Base-by-base conservation (phyloP, 2,888 invertebrate genomes). In the Argyresthia goedartella region DNA sequence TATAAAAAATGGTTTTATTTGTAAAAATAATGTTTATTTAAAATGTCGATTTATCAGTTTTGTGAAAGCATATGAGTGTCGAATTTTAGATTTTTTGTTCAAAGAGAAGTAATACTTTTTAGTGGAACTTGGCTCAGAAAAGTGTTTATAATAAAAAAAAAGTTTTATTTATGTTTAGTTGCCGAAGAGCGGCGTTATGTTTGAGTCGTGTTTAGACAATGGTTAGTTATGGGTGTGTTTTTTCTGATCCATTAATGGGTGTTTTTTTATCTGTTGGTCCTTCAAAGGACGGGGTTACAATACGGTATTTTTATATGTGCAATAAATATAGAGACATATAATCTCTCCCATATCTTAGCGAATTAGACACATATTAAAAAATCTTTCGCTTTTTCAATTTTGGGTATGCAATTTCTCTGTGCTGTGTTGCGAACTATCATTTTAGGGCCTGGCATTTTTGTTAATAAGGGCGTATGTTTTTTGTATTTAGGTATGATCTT, bases 271-370 rank as follows among this genome's bases (percentile, higher is more conserved):
- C 25, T 25, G 25, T 25, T 25, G 25, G 25, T 25, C 25, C 25
- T 25, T 25, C 25, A 25, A 25, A 25, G 25, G 25, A 25, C 25
- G 25, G 2, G 25, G 25, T 25, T 25, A 25, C 25, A 62, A 64
- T 76, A 76, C 68, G 72, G 72, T 79, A 78, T 80, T 82, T 82
- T 81, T 78, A 64, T 82, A 82, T 78, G 81, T 82, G 84, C 84
- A 84, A 82, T 84, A 84, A 76, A 69, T 73, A 41, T 73, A 78
- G 76, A 71, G 67, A 76, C 25, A 66, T 66, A 61, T 68, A 73
- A 67, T 69, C 72, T 71, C 72, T 81, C 25, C 25, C 81, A 81
- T 82, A 82, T 82, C 82, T 81, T 84, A 82, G 81, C 81, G 80
- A 76, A 76, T 74, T 82, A 81, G 81, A 77, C 72, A 50, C 16